Evolutionary conservation across 2,797 vertebrate species (phyloP).

Genomic region (Bufotes viridis): DNA sequence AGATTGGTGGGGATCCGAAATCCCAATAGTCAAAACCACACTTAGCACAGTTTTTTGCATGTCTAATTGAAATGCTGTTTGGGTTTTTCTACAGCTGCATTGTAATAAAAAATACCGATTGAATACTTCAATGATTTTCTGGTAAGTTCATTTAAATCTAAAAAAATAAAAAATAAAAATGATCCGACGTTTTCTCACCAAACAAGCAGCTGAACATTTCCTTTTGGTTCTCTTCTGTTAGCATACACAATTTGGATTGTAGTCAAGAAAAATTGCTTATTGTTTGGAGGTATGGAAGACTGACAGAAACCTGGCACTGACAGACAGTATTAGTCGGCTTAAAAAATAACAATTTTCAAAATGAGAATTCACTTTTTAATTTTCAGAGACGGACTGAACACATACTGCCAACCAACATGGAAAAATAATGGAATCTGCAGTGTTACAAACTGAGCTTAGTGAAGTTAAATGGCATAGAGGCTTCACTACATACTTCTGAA

Average conservation of each 20-base stretch:
- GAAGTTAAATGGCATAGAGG: background rate
- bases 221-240: conserved; percentile 1
- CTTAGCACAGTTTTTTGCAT: background rate
- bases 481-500: background rate
- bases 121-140: conserved; percentile 26
- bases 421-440: conserved; percentile 38
- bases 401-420: conserved; percentile 36
- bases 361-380: conserved; percentile 72
- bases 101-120: conserved; percentile 26
- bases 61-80: background rate
- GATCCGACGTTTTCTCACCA: conserved; percentile 61
- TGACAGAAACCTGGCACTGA: conserved; percentile 68
- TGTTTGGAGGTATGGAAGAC: conserved; percentile 66
- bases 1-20: background rate
- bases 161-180: conserved; percentile 1
- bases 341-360: conserved; percentile 70
- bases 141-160: conserved; percentile 23
- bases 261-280: conserved; percentile 69
- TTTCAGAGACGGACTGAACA: conserved; percentile 62
- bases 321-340: conserved; percentile 70
- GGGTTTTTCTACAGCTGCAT: background rate
- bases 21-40: background rate
- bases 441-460: conserved; percentile 15
- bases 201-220: background rate
- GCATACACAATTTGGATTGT: conserved; percentile 63